Base-by-base conservation (phyloP, 2,888 invertebrate species). In the Drosophila algonquin region DNA sequence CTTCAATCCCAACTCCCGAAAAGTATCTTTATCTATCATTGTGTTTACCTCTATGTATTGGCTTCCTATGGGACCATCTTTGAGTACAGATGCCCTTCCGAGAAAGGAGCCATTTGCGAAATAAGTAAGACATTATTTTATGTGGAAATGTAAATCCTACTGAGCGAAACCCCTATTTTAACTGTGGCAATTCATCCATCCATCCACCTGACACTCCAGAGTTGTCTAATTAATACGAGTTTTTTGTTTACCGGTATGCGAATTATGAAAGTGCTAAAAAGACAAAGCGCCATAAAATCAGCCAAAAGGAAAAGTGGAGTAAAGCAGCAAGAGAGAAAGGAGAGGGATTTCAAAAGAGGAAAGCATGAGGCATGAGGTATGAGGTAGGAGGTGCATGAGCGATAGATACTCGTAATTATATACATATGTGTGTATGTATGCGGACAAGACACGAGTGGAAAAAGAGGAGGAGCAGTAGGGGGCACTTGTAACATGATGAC, bases 261-360 rank as follows among this genome's bases (percentile, higher is more conserved):
- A 73, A 73, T 81, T 74, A 81, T 81, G 81, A 81, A 81, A 81
- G 81, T 79, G 79, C 71, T 69, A 64, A 73, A 73, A 52, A 50
- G 44, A 62, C 62, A 62, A 59, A 59, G 61, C 61, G 47, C 50
- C 12, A 50, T 65, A 50, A 65, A 51, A 16, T 40, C 73, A 69
- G 74, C 54, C 45, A 67, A 30, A 40, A 27, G 52, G 57, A 63
- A 51, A 75, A 63, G 32, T n/a, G 50, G 21, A 46, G 21, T 50
- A 18, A 73, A 44, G 18, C 16, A 50, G 54, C 53, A 27, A 58
- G 55, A 58, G 55, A 67, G 61, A 56, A 52, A 63, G 55, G 47
- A 67, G 70, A 68, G 57, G 52, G 46, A 73, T 60, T 50, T 40
- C 54, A 60, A 70, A 44, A 21, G 21, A 30, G 30, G 21, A 30